Base-by-base conservation (phyloP, 2,888 invertebrate species). In the Thymelicus acteon region DNA sequence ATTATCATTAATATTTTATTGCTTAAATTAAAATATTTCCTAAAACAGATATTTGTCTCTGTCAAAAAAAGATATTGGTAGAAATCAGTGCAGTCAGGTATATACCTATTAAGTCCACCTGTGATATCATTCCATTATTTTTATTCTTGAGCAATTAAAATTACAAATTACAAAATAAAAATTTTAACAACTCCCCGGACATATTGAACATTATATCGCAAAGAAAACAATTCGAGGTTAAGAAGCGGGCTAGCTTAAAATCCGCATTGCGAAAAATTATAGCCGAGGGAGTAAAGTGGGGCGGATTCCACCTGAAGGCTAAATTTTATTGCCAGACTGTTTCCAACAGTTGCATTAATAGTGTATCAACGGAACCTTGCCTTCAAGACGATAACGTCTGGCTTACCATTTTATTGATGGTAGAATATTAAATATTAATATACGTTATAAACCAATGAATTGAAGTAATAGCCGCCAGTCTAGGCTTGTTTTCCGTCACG, bases 301-400 rank as follows among this genome's bases (percentile, higher is more conserved):
- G 84, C 81, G 86, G 85, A 85, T 88, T 90, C 85, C 81, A 91
- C 91, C 89, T 91, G 90, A 90, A 90, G 86, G 88, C 87, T 86
- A 90, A 87, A 91, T 91, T 92, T 91, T 92, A 92, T 91, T 84
- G 86, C 88, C 84, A 84, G 87, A 84, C 87, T 88, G 90, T 91
- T 92, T 91, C 89, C 88, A 92, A 91, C 91, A 91, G 93, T 93
- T 91, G 90, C 93, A 92, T 93, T 92, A 92, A 93, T 92, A 93
- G 91, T 91, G 89, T 90, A 92, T 92, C 90, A 91, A 87, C 86
- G 83, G 84, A 86, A 85, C 85, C 84, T 85, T 84, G 81, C 78
- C 85, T 87, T 90, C 91, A 91, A 92, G 90, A 91, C 87, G 48
- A 70, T 57, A 58, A 57, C 31, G 39, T 66, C 39, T 40, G 24